Percentiles rank a stretch among this genome's conserved stretches.
phyloP scores from a whole-genome alignment of 2,113 vertebrate genomes.

The Caranx melampygus region DNA sequence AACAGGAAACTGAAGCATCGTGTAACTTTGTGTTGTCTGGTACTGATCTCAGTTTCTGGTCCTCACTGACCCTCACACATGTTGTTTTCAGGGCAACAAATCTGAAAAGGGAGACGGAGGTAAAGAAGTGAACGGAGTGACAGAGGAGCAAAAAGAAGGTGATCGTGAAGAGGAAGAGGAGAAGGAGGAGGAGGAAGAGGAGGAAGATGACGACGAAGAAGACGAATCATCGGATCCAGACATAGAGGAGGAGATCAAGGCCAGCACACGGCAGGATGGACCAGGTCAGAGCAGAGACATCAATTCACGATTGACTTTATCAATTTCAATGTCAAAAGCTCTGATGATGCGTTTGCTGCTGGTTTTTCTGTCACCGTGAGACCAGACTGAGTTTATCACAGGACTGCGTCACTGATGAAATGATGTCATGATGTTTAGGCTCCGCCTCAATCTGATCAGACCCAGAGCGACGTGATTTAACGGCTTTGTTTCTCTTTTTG shows the following conservation, averaged over 20 bases:
- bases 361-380: too few species aligned
- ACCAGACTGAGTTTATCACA: too few species aligned
- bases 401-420: too few species aligned
- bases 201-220: conserved; percentile 81
- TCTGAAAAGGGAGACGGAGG: conserved; percentile 54
- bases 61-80: neutral
- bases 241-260: conserved; percentile 87
- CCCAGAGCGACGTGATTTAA: too few species aligned
- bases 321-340: neutral
- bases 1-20: too few species aligned
- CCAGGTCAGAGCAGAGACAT: conserved; percentile 62
- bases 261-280: conserved; percentile 77
- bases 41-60: neutral
- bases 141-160: neutral
- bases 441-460: too few species aligned
- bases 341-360: neutral
- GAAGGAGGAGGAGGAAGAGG: conserved; percentile 69
- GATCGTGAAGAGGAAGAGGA: neutral
- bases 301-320: neutral
- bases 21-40: too few species aligned
- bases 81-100: conserved; percentile 37
- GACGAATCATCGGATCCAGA: conserved; percentile 86
- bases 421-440: too few species aligned
- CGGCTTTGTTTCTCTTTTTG: neutral
- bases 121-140: conserved; percentile 49